Base-by-base conservation (phyloP, 2,888 invertebrate species). In the Biston betularia region DNA sequence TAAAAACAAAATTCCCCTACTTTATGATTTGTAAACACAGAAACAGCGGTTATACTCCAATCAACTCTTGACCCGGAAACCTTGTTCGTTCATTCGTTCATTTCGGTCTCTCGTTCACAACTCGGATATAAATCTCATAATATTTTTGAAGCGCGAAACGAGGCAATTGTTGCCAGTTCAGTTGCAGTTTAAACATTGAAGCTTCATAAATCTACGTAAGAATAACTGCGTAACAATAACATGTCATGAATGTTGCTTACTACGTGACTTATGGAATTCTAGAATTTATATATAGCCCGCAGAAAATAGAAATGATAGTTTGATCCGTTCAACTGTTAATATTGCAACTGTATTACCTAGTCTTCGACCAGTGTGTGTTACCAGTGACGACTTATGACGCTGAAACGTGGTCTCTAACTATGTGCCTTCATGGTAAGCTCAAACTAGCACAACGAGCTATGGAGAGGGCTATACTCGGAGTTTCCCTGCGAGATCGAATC, bases 31-130 rank as follows among this genome's bases (percentile, higher is more conserved):
- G 67, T 72, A 72, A 79, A 75, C 70, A 74, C 61, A 56, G 67
- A 63, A 70, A 33, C 67, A 59, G 48, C 68, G n/a, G 44, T 53
- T 49, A 54, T 71, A 60, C 50, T 45, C 38, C 57, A 38, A 64
- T 58, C 71, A 71, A 56, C 81, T 81, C 86, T 88, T 87, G 88
- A 88, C 87, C 88, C 78, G 76, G 74, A 85, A 86, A 86, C 82
- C 83, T 80, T 85, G 79, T 81, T 81, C 76, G 48, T 58, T 62
- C 66, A 56, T 52, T 61, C 53, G 76, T 76, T 79, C 79, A n/a
- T 78, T 81, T 80, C 75, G 42, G 14, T 14, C 52, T 35, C 44
- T 62, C 53, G 75, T 79, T 79, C 79, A 78, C 74, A 72, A 73
- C 73, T 73, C 75, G 75, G 74, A 78, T 83, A 83, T 82, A 82